A percentile compares a stretch with the other conserved stretches of the same genome.
Conservation (phyloP, 64 coral and sea anemone species). For the Dendrophyllia cribrosa region DNA sequence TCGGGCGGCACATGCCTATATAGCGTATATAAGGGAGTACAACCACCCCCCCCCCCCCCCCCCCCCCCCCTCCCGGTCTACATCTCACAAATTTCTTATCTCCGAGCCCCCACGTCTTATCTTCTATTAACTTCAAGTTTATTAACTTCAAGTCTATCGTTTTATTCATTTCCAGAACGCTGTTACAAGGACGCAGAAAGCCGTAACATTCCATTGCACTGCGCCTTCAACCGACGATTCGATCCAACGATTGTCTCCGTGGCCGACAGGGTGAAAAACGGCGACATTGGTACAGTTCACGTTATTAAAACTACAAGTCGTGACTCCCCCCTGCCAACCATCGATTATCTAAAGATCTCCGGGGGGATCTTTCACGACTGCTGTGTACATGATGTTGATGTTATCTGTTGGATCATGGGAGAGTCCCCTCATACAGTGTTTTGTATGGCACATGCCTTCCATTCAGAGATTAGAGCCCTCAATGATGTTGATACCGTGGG, state of each 20-base stretch:
- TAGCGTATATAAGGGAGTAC: no score
- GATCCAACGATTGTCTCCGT: slow-evolving; percentile 66
- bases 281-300: slow-evolving; percentile 75
- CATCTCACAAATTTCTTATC: no score
- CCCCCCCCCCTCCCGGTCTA: no score
- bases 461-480: slow-evolving; percentile 53
- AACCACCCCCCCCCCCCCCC: no score
- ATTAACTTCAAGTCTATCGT: background rate
- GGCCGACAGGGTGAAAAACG: slow-evolving; percentile 29
- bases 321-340: slow-evolving; percentile 63
- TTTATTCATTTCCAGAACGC: slow-evolving; percentile 26
- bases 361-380: slow-evolving; percentile 90
- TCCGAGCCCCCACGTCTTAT: no score
- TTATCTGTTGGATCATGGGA: slow-evolving; percentile 75
- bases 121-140: no score
- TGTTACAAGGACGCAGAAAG: slow-evolving; percentile 80
- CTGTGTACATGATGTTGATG: slow-evolving; percentile 86
- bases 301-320: slow-evolving; percentile 88
- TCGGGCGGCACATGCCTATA: no score
- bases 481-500: slow-evolving; percentile 88
- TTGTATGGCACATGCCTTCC: slow-evolving; percentile 78
- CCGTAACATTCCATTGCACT: slow-evolving; percentile 56
- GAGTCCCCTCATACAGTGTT: slow-evolving; percentile 78
- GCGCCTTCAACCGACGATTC: slow-evolving; percentile 94
- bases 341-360: slow-evolving; percentile 78